Evolutionary conservation across 2,113 vertebrate genomes (phyloP), one percentile per base, ranked within the genome.

Genomic region (Todiramphus chloris): DNA sequence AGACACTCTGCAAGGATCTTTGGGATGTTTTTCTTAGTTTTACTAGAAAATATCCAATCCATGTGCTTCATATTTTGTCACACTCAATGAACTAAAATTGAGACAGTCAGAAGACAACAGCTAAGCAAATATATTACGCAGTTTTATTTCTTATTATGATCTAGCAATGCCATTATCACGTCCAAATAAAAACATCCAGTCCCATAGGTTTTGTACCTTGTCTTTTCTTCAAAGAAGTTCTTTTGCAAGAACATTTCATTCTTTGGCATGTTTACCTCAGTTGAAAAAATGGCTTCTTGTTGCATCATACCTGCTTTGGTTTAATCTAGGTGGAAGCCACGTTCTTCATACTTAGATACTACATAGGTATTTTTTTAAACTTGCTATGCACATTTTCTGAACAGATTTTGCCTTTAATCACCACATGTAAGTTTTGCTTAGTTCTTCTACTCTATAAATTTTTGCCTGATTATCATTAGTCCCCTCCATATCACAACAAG

Each of bases 221-320:
- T 7, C 35, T 74, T 70, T 76, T 44, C 76, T 50, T 72, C n/a
- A 64, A 48, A 72, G 31, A 17, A 43, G 44, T 59, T 41, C 37
- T 74, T 93, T 39, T 59, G 16, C 64, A 91, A 83, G 55, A 48
- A 31, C 23, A 24, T 70, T 62, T 69, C 66, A 72, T 20, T 56
- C 14, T 56, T 62, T 56, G 12, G 4, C 0, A 0, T 15, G 5
- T 6, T 35, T 39, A 13, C 17, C 77, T 19, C 76, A n/a, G 24
- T 5, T 33, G 19, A 64, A 50, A 66, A 58, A 84, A 63, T 15
- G 17, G 20, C 16, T 81, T 85, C 19, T 85, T 33, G 5, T 15
- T 73, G 25, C 41, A 62, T 73, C 31, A 35, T 55, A 60, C 13
- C 17, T 44, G 55, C 33, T 69, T 44, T 31, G 41, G 20, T 68